Percentiles rank a stretch among this genome's conserved stretches.
Evolutionary conservation across 92 coral and sea anemone genomes (phyloP).

Genomic region (Plumapathes pennacea): DNA sequence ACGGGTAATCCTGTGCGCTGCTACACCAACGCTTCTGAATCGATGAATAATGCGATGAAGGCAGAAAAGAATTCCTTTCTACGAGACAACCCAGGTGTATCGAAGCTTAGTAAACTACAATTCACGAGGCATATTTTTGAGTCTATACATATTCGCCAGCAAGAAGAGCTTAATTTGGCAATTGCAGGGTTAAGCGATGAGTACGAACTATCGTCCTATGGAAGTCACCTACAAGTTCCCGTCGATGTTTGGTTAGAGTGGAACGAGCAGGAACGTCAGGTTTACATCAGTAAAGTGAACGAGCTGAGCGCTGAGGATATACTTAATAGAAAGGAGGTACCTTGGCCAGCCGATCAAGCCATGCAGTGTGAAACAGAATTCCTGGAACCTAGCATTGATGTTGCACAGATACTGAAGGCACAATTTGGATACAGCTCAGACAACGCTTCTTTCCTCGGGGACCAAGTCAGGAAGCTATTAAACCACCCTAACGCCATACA

Average conservation of each 20-base stretch:
- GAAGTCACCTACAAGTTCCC: conserved; percentile 19
- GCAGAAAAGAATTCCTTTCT: conserved; percentile 7
- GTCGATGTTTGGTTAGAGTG: conserved; percentile 39
- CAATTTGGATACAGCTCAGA: conserved; percentile 6
- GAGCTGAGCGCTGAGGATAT: conserved; percentile 23
- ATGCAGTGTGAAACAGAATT: conserved; percentile 3
- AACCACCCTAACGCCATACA: conserved; percentile 6
- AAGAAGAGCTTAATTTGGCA: conserved; percentile 30
- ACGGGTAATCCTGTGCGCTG: conserved; percentile 6
- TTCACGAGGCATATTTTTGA: conserved; percentile 31
- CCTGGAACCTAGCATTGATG: background rate
- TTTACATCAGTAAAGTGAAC: conserved; percentile 22
- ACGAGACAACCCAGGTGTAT: background rate
- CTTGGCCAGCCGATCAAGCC: background rate
- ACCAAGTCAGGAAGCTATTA: background rate
- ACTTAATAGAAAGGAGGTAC: conserved; percentile 3
- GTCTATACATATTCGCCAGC: conserved; percentile 22
- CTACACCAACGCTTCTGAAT: conserved; percentile 13
- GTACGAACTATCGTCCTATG: conserved; percentile 16
- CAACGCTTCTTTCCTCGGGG: background rate
- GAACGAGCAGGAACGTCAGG: conserved; percentile 12
- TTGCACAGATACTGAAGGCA: background rate
- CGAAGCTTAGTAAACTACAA: conserved; percentile 9
- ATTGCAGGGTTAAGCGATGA: conserved; percentile 20
- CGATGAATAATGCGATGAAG: conserved; percentile 14